Conservation (phyloP, 1,140 invertebrate species). For the Coelopa frigida region DNA sequence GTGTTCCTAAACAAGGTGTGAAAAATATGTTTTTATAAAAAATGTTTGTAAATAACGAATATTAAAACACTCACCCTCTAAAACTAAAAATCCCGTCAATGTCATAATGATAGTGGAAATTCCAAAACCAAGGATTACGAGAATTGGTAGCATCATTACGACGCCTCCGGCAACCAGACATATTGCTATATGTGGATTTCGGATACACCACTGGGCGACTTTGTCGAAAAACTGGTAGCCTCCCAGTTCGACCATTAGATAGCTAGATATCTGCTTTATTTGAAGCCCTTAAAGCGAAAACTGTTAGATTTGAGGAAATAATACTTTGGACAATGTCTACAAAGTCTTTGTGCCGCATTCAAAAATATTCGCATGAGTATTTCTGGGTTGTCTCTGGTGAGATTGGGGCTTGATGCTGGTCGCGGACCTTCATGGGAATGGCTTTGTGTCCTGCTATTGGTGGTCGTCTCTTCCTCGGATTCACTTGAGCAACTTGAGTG, state of each 20-base stretch:
- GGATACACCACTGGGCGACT: constrained; percentile 20
- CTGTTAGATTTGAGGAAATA: background rate
- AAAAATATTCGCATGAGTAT: constrained; percentile 5
- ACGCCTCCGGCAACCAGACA: constrained; percentile 24
- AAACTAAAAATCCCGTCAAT: constrained; percentile 34
- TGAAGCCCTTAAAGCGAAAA: constrained; percentile 19
- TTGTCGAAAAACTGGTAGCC: constrained; percentile 31
- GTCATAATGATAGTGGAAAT: constrained; percentile 34
- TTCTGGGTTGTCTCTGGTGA: constrained; percentile 1
- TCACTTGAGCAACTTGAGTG: too few relatives aligned
- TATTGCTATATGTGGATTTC: constrained; percentile 32
- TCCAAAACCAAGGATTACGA: constrained; percentile 33
- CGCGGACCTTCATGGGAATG: background rate
- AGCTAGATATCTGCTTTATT: constrained; percentile 10
- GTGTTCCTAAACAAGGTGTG: constrained; percentile 22
- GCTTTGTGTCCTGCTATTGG: too few relatives aligned
- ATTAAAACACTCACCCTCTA: constrained; percentile 28
- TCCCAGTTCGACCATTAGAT: constrained; percentile 28
- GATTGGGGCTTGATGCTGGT: background rate
- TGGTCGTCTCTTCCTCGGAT: too few relatives aligned
- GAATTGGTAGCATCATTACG: constrained; percentile 28
- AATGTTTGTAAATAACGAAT: background rate
- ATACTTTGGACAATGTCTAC: background rate
- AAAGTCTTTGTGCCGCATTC: constrained; percentile 6
- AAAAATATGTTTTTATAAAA: constrained; percentile 4